Percentiles rank a stretch among this genome's conserved stretches.
phyloP scores from a whole-genome alignment of 2,113 vertebrate genomes.

The Salvelinus alpinus region DNA sequence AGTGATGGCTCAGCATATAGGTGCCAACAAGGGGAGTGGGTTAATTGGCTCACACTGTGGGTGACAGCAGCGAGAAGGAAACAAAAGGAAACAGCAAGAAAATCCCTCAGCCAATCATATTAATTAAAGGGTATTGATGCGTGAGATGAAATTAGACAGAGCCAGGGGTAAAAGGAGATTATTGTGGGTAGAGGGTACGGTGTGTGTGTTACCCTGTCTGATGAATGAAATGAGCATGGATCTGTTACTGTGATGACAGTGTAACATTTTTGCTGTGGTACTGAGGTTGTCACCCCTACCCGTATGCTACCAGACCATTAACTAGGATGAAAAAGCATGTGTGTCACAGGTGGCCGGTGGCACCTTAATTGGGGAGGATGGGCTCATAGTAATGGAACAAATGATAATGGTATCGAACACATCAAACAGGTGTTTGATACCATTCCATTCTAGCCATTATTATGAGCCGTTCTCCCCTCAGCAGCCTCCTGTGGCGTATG shows the following conservation, averaged over 20 bases:
- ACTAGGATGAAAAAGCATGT: not conserved
- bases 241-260: constrained; percentile 14
- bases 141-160: constrained; percentile 46
- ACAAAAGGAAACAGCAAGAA: constrained; percentile 29
- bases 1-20: not conserved
- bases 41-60: constrained; percentile 14
- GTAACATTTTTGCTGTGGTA: constrained; percentile 22
- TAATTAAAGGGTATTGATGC: constrained; percentile 48
- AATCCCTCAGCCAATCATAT: constrained; percentile 40
- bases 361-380: too few species aligned
- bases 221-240: not conserved
- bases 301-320: constrained; percentile 26
- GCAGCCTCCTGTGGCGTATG: too few species aligned
- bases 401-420: too few species aligned
- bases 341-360: not conserved
- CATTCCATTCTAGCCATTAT: too few species aligned
- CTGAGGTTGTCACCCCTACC: constrained; percentile 1
- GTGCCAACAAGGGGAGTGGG: not conserved
- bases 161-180: constrained; percentile 31
- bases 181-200: not conserved
- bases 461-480: too few species aligned
- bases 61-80: constrained; percentile 19
- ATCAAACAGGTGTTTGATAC: too few species aligned
- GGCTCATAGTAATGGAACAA: too few species aligned
- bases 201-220: constrained; percentile 29